Base-by-base conservation (phyloP, 2,797 vertebrate species). In the Gallirallus australis region DNA sequence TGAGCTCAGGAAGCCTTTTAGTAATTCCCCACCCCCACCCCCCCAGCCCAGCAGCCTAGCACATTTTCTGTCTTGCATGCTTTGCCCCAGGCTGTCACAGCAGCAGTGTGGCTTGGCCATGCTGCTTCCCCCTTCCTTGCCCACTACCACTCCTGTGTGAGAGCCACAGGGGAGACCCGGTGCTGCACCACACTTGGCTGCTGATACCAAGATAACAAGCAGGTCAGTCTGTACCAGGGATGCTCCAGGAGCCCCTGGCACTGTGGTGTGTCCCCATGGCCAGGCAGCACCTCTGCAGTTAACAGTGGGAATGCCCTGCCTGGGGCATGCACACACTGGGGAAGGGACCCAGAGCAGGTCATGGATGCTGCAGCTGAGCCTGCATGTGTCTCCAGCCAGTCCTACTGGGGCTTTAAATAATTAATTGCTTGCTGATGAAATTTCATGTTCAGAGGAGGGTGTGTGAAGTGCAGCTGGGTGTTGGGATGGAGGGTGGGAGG, bases 381-480 rank as follows among this genome's bases (percentile, higher is more conserved):
- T 53, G 85, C 3, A 3, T 35, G 42, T 60, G 47, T 35, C 69
- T 73, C 40, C 65, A 86, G 14, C 39, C 33, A 17, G 30, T 35
- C 20, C 77, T 31, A 69, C 7, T 17, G 84, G 47, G 75, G 14
- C 57, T 89, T 77, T 91, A 77, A 82, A 72, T 93, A 92, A 88
- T 90, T 91, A 53, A 94, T 82, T 1, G 5, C 40, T 94, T 52
- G 35, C 66, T 90, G 96, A 90, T 89, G 91, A 93, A 94, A 92
- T 94, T 81, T 69, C 77, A 9, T 16, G 61, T 90, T 87, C 77
- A 60, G 89, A 92, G 69, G n/a, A 82, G 48, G 39, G 45, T 35
- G 35, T 39, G 66, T 82, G 79, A 86, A 33, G 75, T 9, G 39
- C 83, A 66, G 78, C 75, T 93, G 86, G 76, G 27, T 89, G 42